Base-by-base conservation (phyloP, 2,888 invertebrate genomes). In the Seira sanloemensis region DNA sequence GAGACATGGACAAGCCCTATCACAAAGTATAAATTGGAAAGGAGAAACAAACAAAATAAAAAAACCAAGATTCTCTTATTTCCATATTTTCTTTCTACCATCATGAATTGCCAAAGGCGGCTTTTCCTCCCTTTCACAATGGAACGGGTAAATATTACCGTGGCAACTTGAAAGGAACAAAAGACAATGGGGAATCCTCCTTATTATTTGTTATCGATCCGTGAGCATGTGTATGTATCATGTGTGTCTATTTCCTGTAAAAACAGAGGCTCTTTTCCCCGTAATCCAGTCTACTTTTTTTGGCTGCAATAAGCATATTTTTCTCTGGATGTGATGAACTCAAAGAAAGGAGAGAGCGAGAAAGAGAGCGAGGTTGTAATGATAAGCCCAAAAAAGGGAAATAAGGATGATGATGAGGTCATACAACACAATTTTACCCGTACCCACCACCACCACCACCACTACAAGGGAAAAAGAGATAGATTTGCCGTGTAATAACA, bases 361-460 rank as follows among this genome's bases (percentile, higher is more conserved):
- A 5, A 37, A n/a, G n/a, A n/a, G n/a, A 50, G 37, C 12, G 12
- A 37, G 12, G 50, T 50, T 21, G 62, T 62, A 62, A 62, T 62
- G 62, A 62, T 62, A 62, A 62, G 62, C 62, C 12, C 21, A 2
- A 2, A 9, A 9, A 62, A 23, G 23, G 62, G 21, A 62, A 62
- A 62, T 62, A 62, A 62, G 27, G 65, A 62, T n/a, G 72, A 74
- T 74, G 75, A 75, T 66, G 75, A 75, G 75, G 75, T 75, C 75
- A 75, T 66, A 65, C 75, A 37, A 62, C 62, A 62, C 21, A 62
- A 62, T 23, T 21, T 62, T 62, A 4, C 62, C 62, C 50, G 50
- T 50, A 7, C 50, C 16, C n/a, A n/a, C n/a, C n/a, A n/a, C n/a
- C n/a, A n/a, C n/a, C n/a, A n/a, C n/a, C n/a, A n/a, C n/a, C n/a